Base-by-base conservation (phyloP, 92 coral and sea anemone genomes). In the Palythoa grandis region DNA sequence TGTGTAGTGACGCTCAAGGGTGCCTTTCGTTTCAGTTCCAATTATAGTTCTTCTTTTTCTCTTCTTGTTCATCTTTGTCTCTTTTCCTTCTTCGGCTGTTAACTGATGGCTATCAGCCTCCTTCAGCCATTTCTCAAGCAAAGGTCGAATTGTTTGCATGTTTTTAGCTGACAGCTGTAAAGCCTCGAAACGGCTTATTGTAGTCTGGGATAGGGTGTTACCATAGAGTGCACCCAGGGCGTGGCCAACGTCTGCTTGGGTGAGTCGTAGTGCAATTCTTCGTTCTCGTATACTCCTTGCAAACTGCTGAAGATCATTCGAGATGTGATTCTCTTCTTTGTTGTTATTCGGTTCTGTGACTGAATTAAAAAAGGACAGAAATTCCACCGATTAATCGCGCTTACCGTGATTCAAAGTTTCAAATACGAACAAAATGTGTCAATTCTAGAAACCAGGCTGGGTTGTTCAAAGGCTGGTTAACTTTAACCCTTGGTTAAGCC, bases 111-210 rank as follows among this genome's bases (percentile, higher is more conserved):
- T 50, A 22, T 67, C 85, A 63, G 85, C 85, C 50, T 80, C 85
- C 61, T 67, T 67, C 25, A 80, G 60, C 85, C 85, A 80, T 80
- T 80, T 80, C 66, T 80, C 85, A 17, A 80, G 70, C 48, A 80
- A 16, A 47, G 85, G 85, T 67, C 75, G 35, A 43, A 80, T 80
- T 9, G 73, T 80, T 66, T 66, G 75, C 85, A 80, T 80, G 60
- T 80, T 80, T 61, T 80, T 80, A 15, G 85, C 74, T 47, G 85
- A 80, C 47, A 80, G 24, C 85, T 80, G 85, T 39, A 80, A 17
- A 11, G 85, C 85, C 35, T 80, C 85, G 47, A 80, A 80, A 43
- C 85, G 85, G 13, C 85, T 80, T 23, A 80, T 80, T 23, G 85
- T 80, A 35, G 85, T 80, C 23, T 80, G 85, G 24, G 85, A 80